Percentiles rank a stretch among this genome's conserved stretches.
These are phyloP conservation scores for Chascanopsetta lugubris DNA, from an alignment of 2,113 vertebrate genomes.

Conservation along the genomic window DNA sequence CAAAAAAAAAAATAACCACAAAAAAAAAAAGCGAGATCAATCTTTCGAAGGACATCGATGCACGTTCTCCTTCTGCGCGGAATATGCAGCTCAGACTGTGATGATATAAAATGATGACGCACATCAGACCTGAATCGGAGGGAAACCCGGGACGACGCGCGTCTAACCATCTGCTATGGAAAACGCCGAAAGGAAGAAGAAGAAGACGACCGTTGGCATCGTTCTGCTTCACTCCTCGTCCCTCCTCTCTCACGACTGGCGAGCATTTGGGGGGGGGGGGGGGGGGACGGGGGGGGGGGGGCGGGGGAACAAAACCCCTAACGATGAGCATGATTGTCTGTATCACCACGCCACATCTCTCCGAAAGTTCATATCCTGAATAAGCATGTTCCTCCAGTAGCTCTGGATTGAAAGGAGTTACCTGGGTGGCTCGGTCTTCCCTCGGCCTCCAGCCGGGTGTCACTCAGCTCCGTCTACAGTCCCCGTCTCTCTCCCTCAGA, in stretches of 20 bases:
- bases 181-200: conserved; percentile 41
- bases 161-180: conserved; percentile 36
- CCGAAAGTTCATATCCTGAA: conserved; percentile 56
- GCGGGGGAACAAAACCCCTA: conserved; percentile 49
- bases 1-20: no score
- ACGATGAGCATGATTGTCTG: conserved; percentile 55
- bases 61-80: conserved; percentile 44
- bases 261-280: no score
- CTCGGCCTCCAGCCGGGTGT: conserved; percentile 28
- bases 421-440: conserved; percentile 43
- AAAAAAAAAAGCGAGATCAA: conserved; percentile 69
- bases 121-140: conserved; percentile 57
- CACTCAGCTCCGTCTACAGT: background rate
- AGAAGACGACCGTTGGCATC: conserved; percentile 9
- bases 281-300: no score
- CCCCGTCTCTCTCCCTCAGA: conserved; percentile 40
- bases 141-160: conserved; percentile 43
- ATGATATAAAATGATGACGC: conserved; percentile 53
- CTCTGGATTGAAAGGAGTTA: conserved; percentile 34
- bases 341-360: conserved; percentile 30
- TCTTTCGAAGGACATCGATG: conserved; percentile 42
- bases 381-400: conserved; percentile 34
- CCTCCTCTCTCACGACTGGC: conserved; percentile 22
- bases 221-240: conserved; percentile 14
- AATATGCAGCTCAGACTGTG: conserved; percentile 36